Percentiles rank a stretch among this genome's conserved stretches.
Conservation (phyloP, 2,888 invertebrate genomes). For the Apamea sordens region DNA sequence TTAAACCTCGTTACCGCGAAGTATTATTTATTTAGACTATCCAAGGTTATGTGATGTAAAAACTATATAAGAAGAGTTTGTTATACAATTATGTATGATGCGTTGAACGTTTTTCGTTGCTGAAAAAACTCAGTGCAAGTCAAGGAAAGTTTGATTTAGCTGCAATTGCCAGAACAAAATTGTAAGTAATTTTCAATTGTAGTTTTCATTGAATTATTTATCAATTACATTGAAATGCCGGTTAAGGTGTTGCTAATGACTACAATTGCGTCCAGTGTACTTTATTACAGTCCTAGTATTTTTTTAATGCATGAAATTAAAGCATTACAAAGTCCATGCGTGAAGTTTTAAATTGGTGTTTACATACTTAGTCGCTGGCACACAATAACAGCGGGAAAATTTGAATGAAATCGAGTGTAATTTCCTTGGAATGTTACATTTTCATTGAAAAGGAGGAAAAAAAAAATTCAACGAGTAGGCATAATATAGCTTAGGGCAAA, state of each 20-base stretch:
- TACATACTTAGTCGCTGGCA: conserved; percentile 18
- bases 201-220: background rate
- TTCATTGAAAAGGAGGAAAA: background rate
- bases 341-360: conserved; percentile 31
- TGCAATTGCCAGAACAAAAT: conserved; percentile 8
- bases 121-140: conserved; percentile 33
- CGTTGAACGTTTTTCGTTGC: conserved; percentile 30
- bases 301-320: conserved; percentile 22
- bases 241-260: background rate
- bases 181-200: conserved; percentile 44
- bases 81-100: conserved; percentile 48
- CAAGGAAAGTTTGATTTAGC: conserved; percentile 24
- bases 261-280: background rate
- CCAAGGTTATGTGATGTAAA: conserved; percentile 67
- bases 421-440: background rate
- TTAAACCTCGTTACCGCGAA: conserved; percentile 22
- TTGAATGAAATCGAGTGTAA: conserved; percentile 6
- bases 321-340: conserved; percentile 46
- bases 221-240: background rate
- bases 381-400: conserved; percentile 31
- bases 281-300: background rate
- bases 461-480: background rate
- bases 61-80: conserved; percentile 36
- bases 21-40: conserved; percentile 58
- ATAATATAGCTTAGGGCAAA: too few relatives aligned